Percentiles rank a stretch among this genome's conserved stretches.
phyloP scores from a whole-genome alignment of 2,113 vertebrate genomes.

The Cochlearius cochlearius region DNA sequence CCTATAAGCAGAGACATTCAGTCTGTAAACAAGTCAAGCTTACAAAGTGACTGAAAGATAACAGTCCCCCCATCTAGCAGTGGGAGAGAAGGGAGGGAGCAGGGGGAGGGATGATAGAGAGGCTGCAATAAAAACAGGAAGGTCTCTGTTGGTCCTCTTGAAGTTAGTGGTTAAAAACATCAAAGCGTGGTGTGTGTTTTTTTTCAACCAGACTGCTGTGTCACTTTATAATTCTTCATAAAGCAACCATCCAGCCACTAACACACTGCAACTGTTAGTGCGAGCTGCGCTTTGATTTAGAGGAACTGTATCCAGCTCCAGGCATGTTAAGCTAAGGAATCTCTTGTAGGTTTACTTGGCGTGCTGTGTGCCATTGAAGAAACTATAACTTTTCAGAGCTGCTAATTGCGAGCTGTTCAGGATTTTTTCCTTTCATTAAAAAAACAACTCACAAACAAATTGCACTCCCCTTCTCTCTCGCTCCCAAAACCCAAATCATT shows the following conservation, averaged over 20 bases:
- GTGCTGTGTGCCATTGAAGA: conserved; percentile 12
- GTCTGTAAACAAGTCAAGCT: conserved; percentile 65
- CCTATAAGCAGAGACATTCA: conserved; percentile 61
- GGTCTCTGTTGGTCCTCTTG: conserved; percentile 63
- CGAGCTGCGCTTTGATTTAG: conserved; percentile 50
- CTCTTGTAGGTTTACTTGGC: conserved; percentile 42
- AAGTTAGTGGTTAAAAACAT: conserved; percentile 64
- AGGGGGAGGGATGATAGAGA: conserved; percentile 37
- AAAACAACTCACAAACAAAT: background rate
- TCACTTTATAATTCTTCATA: conserved; percentile 70
- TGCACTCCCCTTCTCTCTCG: background rate
- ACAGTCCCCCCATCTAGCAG: conserved; percentile 25
- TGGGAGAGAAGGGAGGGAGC: background rate
- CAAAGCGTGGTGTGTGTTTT: conserved; percentile 34
- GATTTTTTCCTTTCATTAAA: conserved; percentile 29
- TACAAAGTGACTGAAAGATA: conserved; percentile 63
- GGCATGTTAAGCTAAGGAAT: conserved; percentile 40
- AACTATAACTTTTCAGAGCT: conserved; percentile 39
- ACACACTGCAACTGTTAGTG: conserved; percentile 51
- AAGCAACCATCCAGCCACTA: conserved; percentile 49
- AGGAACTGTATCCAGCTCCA: conserved; percentile 23
- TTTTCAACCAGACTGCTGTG: conserved; percentile 56
- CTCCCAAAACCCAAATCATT: background rate
- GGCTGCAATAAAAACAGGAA: conserved; percentile 67
- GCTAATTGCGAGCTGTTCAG: conserved; percentile 40